A percentile compares a stretch with the other conserved stretches of the same genome.
phyloP scores from a whole-genome alignment of 1,140 invertebrate genomes.

The Penaeus japonicus region DNA sequence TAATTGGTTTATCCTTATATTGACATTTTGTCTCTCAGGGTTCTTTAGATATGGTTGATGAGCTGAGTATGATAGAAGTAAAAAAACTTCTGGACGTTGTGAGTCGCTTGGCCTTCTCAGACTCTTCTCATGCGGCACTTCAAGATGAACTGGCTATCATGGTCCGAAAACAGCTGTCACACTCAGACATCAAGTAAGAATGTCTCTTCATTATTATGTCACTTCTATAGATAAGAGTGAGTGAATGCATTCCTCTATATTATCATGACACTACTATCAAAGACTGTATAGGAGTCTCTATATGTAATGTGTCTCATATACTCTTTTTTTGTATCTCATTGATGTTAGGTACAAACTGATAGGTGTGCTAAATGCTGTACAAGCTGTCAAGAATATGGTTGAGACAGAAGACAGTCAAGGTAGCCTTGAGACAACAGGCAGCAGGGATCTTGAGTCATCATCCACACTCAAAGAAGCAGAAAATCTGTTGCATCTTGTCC shows the following conservation, averaged over 20 bases:
- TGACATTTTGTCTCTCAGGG: not conserved
- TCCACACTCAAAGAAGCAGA: slow-evolving; percentile 32
- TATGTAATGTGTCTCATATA: not conserved
- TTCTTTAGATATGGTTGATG: slow-evolving; percentile 49
- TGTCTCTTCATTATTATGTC: not conserved
- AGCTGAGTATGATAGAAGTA: slow-evolving; percentile 46
- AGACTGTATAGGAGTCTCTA: no score
- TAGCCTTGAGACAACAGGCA: not conserved
- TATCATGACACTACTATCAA: no score
- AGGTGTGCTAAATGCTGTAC: slow-evolving; percentile 55
- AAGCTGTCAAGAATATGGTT: slow-evolving; percentile 52
- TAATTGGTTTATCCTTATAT: not conserved
- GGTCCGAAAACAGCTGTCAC: slow-evolving; percentile 53
- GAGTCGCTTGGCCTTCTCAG: slow-evolving; percentile 43
- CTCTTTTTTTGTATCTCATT: not conserved
- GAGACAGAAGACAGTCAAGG: not conserved
- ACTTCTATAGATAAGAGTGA: no score
- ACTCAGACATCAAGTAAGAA: slow-evolving; percentile 35
- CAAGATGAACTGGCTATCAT: slow-evolving; percentile 57
- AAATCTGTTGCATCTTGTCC: slow-evolving; percentile 40
- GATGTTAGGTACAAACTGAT: slow-evolving; percentile 52
- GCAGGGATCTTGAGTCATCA: not conserved
- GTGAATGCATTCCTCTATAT: no score
- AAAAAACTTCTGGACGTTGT: slow-evolving; percentile 55
- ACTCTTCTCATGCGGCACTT: slow-evolving; percentile 31